Conservation (phyloP, 2,113 vertebrate species). For the Microcebus griseorufus region DNA sequence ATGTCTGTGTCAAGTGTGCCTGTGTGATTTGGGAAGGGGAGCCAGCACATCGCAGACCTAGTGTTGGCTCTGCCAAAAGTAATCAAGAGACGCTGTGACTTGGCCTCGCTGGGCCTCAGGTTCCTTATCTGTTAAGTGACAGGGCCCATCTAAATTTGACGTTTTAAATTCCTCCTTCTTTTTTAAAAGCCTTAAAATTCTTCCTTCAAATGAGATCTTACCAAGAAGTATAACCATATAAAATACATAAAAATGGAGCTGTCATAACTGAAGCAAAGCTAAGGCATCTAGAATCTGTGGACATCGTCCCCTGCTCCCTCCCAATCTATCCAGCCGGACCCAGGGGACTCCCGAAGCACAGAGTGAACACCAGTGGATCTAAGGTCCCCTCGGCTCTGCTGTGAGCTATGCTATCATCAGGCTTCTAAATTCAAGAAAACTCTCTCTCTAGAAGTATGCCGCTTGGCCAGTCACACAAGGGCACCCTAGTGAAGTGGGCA, state of each 20-base stretch:
- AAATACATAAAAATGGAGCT: not conserved
- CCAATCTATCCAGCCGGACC: not conserved
- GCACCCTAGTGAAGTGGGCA: accelerated
- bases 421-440: not conserved
- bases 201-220: not conserved
- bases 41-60: too few relatives aligned
- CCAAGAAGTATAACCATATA: not conserved
- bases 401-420: not conserved
- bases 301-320: not conserved
- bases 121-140: not conserved
- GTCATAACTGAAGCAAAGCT: not conserved
- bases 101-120: not conserved
- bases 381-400: not conserved
- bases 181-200: not conserved
- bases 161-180: not conserved
- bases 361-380: not conserved
- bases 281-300: not conserved
- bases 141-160: not conserved
- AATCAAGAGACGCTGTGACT: not conserved
- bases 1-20: not conserved
- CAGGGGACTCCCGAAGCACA: not conserved
- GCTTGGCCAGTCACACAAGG: not conserved
- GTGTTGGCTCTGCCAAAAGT: not conserved
- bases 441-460: not conserved
- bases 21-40: too few relatives aligned